Percentiles rank a stretch among this genome's conserved stretches.
Conservation (phyloP, 2,797 vertebrate genomes). For the Antrozous pallidus region DNA sequence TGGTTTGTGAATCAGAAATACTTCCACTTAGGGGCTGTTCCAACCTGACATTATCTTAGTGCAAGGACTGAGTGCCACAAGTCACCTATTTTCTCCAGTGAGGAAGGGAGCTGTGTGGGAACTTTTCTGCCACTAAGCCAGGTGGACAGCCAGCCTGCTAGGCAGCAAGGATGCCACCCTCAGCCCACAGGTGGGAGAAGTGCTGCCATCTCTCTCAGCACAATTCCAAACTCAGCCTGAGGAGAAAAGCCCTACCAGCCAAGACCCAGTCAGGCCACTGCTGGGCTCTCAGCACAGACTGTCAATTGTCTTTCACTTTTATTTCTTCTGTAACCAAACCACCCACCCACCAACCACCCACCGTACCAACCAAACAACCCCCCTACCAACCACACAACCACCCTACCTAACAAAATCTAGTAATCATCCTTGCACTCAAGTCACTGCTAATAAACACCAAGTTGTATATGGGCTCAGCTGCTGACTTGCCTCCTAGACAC, state of each 20-base stretch:
- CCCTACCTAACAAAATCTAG: background rate
- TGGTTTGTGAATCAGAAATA: too few species aligned
- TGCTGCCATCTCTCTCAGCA: background rate
- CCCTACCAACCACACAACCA: too few species aligned
- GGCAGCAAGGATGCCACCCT: background rate
- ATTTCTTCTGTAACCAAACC: background rate
- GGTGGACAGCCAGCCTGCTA: conserved; percentile 1
- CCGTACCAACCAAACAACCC: too few species aligned
- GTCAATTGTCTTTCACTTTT: background rate
- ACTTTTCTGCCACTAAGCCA: conserved; percentile 46
- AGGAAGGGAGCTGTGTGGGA: background rate
- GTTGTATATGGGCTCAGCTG: background rate
- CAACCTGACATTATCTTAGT: background rate
- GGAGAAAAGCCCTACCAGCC: background rate
- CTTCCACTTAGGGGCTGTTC: too few species aligned
- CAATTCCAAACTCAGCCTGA: background rate
- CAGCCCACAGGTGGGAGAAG: background rate
- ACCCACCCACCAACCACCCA: too few species aligned
- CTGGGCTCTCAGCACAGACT: background rate
- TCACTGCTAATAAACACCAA: background rate
- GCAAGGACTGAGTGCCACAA: conserved; percentile 56
- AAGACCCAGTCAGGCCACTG: background rate
- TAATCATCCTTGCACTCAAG: background rate
- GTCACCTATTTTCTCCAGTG: background rate
- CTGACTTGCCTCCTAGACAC: background rate